Evolutionary conservation across 1,140 invertebrate genomes (phyloP).

Genomic region (Cydia amplana): DNA sequence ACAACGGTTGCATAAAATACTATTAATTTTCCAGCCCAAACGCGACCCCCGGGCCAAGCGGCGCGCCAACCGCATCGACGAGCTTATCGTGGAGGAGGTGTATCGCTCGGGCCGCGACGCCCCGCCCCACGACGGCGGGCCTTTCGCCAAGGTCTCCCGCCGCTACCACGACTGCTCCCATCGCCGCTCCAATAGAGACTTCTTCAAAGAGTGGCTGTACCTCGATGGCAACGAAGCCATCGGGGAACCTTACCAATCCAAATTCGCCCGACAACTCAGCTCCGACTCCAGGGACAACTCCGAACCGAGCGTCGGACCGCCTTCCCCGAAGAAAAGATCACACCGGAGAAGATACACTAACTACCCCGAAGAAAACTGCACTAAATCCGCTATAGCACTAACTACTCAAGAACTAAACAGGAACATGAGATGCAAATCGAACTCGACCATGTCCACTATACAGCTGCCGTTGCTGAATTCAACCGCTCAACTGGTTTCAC

Average conservation of each 20-base stretch:
- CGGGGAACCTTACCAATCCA: conserved; percentile 72
- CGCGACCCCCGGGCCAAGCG: conserved; percentile 60
- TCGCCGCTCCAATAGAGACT: conserved; percentile 62
- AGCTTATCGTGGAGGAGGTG: conserved; percentile 68
- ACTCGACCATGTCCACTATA: conserved; percentile 81
- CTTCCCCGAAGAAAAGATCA: conserved; percentile 68
- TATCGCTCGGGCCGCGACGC: conserved; percentile 59
- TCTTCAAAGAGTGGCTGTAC: conserved; percentile 74
- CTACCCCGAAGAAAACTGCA: conserved; percentile 74
- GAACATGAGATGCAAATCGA: conserved; percentile 80
- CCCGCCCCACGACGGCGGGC: conserved; percentile 70
- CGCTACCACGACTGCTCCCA: conserved; percentile 68
- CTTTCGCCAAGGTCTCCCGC: conserved; percentile 65
- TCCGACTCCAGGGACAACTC: conserved; percentile 78
- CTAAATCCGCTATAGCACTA: conserved; percentile 73
- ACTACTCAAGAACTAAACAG: conserved; percentile 74
- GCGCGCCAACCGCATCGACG: conserved; percentile 64
- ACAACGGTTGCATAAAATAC: too few species aligned
- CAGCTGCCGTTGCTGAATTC: conserved; percentile 78
- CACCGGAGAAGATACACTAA: conserved; percentile 68
- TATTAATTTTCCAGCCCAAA: conserved; percentile 39
- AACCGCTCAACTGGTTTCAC: conserved; percentile 73
- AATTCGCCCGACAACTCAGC: conserved; percentile 73
- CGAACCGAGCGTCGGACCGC: conserved; percentile 73
- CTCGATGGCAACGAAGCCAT: conserved; percentile 63